Percentiles rank a stretch among this genome's conserved stretches.
These are phyloP conservation scores for Microcebus griseorufus DNA, from an alignment of 2,113 vertebrate genomes.

Conservation along the genomic window DNA sequence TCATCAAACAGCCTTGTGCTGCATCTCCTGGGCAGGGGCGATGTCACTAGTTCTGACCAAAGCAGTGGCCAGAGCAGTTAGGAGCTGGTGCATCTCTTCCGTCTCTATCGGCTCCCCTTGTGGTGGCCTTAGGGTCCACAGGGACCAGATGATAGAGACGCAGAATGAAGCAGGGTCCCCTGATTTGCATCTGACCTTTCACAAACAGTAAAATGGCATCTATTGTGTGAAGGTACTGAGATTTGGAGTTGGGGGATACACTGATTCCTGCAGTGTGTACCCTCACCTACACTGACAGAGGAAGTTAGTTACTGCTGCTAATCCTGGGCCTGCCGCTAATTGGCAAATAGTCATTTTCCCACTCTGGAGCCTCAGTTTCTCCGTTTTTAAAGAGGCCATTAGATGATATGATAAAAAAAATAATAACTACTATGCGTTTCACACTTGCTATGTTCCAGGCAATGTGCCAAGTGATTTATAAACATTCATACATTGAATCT, in stretches of 20 bases:
- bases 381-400: background rate
- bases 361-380: background rate
- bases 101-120: background rate
- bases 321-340: background rate
- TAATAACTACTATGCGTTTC: background rate
- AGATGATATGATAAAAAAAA: background rate
- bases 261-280: background rate
- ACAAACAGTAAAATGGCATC: background rate
- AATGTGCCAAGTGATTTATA: background rate
- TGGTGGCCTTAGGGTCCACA: too few species aligned
- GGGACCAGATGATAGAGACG: accelerated
- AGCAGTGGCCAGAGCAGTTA: background rate
- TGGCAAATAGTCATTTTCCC: background rate
- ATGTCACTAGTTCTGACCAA: accelerated
- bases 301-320: background rate
- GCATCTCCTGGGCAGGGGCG: accelerated
- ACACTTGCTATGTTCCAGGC: background rate
- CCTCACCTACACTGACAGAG: background rate
- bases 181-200: background rate
- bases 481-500: background rate
- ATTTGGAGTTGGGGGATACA: background rate
- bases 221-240: background rate
- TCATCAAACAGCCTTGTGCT: too few species aligned
- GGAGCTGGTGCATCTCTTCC: background rate
- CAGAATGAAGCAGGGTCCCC: too few species aligned